Conservation (phyloP, 2,797 vertebrate species). For the Mormyrops boulengeri region DNA sequence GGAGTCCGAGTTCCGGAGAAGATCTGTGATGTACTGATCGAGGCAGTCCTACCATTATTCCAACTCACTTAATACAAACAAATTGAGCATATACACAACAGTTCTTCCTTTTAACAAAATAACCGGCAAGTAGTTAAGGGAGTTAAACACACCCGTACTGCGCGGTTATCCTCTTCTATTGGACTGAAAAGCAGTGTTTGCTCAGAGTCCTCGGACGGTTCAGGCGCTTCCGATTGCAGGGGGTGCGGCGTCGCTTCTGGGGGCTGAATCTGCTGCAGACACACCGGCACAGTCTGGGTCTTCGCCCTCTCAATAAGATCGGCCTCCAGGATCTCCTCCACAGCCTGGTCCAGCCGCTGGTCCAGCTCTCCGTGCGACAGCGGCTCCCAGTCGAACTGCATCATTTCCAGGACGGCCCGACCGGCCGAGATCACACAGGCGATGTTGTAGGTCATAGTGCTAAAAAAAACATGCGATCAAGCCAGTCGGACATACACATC, state of each 20-base stretch:
- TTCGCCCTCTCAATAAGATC: slow-evolving; percentile 45
- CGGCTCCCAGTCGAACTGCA: slow-evolving; percentile 67
- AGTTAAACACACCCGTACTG: slow-evolving; percentile 29
- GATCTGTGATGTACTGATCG: slow-evolving; percentile 52
- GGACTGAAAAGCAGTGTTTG: slow-evolving; percentile 17
- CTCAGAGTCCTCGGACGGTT: not conserved
- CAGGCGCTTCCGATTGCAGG: slow-evolving; percentile 4
- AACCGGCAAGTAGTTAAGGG: not conserved
- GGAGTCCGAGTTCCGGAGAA: slow-evolving; percentile 56
- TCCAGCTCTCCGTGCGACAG: slow-evolving; percentile 61
- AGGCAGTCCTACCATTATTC: not conserved
- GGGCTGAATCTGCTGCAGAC: not conserved
- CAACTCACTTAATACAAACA: not conserved
- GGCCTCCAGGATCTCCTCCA: slow-evolving; percentile 61
- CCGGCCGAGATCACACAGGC: slow-evolving; percentile 49
- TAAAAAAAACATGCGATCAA: not conserved
- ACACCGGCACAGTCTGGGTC: slow-evolving; percentile 24
- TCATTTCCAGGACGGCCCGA: slow-evolving; percentile 56
- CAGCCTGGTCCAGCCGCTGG: slow-evolving; percentile 61
- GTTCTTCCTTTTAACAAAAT: not conserved
- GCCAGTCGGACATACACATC: not conserved
- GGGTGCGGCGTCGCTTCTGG: not conserved
- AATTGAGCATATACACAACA: not conserved
- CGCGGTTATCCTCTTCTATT: slow-evolving; percentile 25
- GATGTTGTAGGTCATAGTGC: not conserved